These are phyloP conservation scores for Chlorospingus semifuscus DNA, from an alignment of 2,797 vertebrate species.

Conservation along the genomic window DNA sequence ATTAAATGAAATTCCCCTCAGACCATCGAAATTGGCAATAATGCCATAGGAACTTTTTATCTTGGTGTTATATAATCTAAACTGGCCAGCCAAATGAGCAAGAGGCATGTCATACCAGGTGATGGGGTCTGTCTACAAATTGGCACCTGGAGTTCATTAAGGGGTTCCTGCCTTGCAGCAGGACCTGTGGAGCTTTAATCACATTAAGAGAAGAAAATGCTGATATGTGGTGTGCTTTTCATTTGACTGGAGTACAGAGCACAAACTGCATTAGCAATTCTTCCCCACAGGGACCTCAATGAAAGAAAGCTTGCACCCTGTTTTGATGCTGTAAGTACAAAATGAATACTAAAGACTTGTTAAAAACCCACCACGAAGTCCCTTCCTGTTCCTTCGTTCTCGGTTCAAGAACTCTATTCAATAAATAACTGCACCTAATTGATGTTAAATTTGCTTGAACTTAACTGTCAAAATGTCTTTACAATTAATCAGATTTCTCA, in stretches of 20 bases:
- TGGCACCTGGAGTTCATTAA: conserved; percentile 25
- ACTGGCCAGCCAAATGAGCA: background rate
- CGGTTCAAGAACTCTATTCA: background rate
- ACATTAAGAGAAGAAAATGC: background rate
- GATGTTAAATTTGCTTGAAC: background rate
- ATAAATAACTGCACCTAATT: background rate
- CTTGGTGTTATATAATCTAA: background rate
- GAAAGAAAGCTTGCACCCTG: background rate
- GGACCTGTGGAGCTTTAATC: background rate
- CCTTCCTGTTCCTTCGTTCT: background rate
- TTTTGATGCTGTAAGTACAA: background rate
- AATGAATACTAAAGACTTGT: background rate
- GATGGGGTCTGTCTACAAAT: background rate
- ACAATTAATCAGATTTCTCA: conserved; percentile 6
- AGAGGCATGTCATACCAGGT: background rate
- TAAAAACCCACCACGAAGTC: background rate
- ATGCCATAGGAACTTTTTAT: background rate
- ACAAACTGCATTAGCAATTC: background rate
- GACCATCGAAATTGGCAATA: background rate
- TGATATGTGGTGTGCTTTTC: background rate
- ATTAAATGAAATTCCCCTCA: background rate
- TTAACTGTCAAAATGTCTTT: conserved; percentile 3
- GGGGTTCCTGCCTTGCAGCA: background rate
- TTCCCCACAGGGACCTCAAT: background rate
- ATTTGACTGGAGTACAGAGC: background rate